A percentile compares a stretch with the other conserved stretches of the same genome.
Evolutionary conservation across 2,797 vertebrate species (phyloP).

Genomic region (Sciurus vulgaris): DNA sequence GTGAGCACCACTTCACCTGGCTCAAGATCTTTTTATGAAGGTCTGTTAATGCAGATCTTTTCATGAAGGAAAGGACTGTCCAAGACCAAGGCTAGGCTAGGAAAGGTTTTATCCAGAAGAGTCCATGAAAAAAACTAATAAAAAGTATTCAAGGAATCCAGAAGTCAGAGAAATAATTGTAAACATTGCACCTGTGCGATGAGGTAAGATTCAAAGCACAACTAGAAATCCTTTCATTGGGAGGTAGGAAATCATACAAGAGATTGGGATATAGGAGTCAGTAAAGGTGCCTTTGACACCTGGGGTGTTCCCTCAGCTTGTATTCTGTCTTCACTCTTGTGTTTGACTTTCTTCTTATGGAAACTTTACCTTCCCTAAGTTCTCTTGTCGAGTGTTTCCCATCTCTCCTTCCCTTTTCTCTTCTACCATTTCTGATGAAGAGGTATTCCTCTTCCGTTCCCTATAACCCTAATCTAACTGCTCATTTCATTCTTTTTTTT

Average conservation of each 20-base stretch:
- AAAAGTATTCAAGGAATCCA: neutral
- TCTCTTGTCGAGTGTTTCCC: neutral
- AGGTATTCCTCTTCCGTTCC: neutral
- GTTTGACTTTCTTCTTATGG: neutral
- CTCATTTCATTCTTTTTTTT: neutral
- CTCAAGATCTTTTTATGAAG: too few relatives aligned
- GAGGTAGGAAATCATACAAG: neutral
- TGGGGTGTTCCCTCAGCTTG: neutral
- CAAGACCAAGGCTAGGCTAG: neutral
- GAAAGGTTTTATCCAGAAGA: neutral
- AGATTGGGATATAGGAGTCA: neutral
- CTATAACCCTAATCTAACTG: neutral
- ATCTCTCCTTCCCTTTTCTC: neutral
- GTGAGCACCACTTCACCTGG: too few relatives aligned
- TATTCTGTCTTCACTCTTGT: neutral
- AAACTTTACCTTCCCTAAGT: neutral
- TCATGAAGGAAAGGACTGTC: neutral
- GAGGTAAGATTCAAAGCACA: neutral
- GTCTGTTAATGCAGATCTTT: neutral
- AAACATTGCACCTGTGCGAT: neutral
- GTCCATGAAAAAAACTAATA: neutral
- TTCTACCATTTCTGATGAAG: neutral
- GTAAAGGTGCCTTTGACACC: neutral
- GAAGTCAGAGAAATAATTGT: neutral
- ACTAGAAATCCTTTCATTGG: neutral